Evolutionary conservation across 2,888 invertebrate species (phyloP).

Genomic region (Hydrotaea diabolus): DNA sequence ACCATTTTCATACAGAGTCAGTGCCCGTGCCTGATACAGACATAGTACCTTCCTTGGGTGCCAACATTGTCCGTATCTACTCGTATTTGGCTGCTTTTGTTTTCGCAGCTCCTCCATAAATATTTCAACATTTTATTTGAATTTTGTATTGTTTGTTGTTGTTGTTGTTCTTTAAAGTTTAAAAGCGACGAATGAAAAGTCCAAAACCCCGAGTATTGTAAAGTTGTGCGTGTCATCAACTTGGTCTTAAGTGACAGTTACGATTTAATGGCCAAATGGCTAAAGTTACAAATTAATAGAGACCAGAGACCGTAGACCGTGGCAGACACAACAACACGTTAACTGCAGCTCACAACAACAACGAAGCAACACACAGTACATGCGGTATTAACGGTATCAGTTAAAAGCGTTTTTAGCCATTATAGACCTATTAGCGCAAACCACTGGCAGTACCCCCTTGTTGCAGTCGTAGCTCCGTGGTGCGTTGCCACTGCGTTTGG

Average conservation of each 20-base stretch:
- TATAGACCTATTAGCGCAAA: conserved; percentile 42
- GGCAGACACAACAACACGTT: conserved; percentile 51
- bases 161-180: conserved; percentile 49
- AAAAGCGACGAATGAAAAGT: not conserved
- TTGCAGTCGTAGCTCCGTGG: not conserved
- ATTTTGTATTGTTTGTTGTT: conserved; percentile 4
- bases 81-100: not conserved
- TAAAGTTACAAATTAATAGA: conserved; percentile 77
- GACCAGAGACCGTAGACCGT: conserved; percentile 34
- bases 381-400: conserved; percentile 33
- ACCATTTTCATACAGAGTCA: too few species aligned
- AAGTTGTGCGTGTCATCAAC: conserved; percentile 79
- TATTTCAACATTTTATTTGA: conserved; percentile 37
- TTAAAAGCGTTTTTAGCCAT: conserved; percentile 33
- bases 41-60: too few species aligned
- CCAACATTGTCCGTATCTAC: too few species aligned
- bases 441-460: not conserved
- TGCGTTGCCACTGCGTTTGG: not conserved
- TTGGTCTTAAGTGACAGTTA: conserved; percentile 79
- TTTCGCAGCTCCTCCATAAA: not conserved
- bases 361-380: not conserved
- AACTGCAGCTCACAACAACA: not conserved
- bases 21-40: too few species aligned
- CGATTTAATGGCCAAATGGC: conserved; percentile 78
- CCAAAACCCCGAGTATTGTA: conserved; percentile 34